Evolutionary conservation across 2,113 vertebrate species (phyloP).

Genomic region (Etheostoma cragini): DNA sequence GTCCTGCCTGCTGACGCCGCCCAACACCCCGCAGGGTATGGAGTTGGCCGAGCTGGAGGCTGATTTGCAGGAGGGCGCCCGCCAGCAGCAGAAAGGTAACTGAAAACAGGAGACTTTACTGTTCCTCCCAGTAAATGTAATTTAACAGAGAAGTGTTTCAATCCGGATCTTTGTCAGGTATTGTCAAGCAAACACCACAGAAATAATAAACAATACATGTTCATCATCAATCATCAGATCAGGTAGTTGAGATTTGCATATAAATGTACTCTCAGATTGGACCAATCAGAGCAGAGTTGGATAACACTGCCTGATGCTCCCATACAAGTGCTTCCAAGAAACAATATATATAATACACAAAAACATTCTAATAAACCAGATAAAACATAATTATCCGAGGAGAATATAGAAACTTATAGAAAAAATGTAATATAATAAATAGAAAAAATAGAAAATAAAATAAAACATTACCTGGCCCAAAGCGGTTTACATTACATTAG

Average conservation of each 20-base stretch:
- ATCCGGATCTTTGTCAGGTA: neutral
- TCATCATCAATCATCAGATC: neutral
- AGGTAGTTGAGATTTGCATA: neutral
- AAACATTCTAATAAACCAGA: too few relatives aligned
- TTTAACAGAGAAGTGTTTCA: neutral
- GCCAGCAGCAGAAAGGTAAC: slow-evolving; percentile 71
- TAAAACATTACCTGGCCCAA: too few relatives aligned
- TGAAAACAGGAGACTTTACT: neutral
- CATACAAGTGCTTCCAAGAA: too few relatives aligned
- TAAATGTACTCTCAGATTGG: neutral
- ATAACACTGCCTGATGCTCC: too few relatives aligned
- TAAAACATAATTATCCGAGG: neutral
- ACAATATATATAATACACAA: too few relatives aligned
- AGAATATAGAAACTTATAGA: neutral
- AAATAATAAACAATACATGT: neutral
- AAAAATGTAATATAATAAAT: neutral
- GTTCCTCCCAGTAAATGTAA: neutral
- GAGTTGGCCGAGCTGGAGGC: slow-evolving; percentile 80
- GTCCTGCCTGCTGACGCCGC: slow-evolving; percentile 86
- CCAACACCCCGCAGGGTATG: slow-evolving; percentile 84
- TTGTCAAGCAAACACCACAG: neutral
- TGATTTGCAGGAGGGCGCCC: slow-evolving; percentile 62
- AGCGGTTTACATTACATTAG: too few relatives aligned
- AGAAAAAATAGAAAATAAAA: neutral
- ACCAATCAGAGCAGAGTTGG: neutral